These are phyloP conservation scores for Octopus bimaculoides DNA, from an alignment of 1,140 invertebrate species.

Conservation along the genomic window DNA sequence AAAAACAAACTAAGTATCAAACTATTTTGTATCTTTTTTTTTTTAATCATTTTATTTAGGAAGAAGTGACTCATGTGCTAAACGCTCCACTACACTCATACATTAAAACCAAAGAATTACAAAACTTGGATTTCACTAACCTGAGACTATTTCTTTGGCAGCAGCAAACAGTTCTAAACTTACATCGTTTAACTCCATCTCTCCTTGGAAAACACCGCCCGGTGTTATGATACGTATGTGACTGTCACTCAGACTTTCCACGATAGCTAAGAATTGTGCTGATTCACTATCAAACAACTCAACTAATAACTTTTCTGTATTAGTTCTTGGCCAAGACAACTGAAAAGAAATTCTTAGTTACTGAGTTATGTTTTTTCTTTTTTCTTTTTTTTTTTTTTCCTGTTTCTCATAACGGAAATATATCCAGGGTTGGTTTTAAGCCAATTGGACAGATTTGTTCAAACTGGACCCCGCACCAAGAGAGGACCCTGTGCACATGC, in stretches of 20 bases:
- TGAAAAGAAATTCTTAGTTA: slow-evolving; percentile 21
- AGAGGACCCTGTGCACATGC: too few relatives aligned
- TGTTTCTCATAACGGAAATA: too few relatives aligned
- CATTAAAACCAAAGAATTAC: too few relatives aligned
- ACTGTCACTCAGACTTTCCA: slow-evolving; percentile 51
- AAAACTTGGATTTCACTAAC: slow-evolving; percentile 21
- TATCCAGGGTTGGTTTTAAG: too few relatives aligned
- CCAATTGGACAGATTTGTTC: too few relatives aligned
- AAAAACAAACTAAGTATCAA: background rate
- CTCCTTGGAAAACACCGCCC: slow-evolving; percentile 48
- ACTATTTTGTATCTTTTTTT: background rate
- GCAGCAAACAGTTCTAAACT: slow-evolving; percentile 54
- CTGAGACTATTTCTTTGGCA: slow-evolving; percentile 54
- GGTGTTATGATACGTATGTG: slow-evolving; percentile 52
- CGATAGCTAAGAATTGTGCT: slow-evolving; percentile 53
- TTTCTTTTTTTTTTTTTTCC: too few relatives aligned
- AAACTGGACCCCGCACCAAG: too few relatives aligned
- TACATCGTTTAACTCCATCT: slow-evolving; percentile 56
- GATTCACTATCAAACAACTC: slow-evolving; percentile 58
- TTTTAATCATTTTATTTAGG: background rate
- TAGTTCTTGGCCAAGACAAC: slow-evolving; percentile 56
- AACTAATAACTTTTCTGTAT: slow-evolving; percentile 53
- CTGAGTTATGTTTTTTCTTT: too few relatives aligned
- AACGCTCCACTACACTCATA: too few relatives aligned
- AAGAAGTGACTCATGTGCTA: background rate